Percentiles rank a stretch among this genome's conserved stretches.
These are phyloP conservation scores for Drosophila longiperda DNA, from an alignment of 2,888 invertebrate genomes.

Conservation along the genomic window DNA sequence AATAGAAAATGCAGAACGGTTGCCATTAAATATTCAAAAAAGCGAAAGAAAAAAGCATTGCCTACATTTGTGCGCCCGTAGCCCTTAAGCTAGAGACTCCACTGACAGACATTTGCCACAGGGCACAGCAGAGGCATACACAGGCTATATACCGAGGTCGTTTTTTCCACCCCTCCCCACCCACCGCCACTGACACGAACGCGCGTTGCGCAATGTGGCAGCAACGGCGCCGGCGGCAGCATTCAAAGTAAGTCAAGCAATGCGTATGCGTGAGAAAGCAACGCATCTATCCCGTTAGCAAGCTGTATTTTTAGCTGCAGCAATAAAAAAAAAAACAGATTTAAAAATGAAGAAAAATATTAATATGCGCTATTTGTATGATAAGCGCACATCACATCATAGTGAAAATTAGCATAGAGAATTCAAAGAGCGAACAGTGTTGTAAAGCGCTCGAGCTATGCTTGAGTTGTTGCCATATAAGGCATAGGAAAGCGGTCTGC, in stretches of 20 bases:
- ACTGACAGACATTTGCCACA: constrained; percentile 29
- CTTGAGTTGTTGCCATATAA: constrained; percentile 7
- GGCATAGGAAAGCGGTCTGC: constrained; percentile 9
- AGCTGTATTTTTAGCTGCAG: constrained; percentile 22
- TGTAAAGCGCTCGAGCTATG: background rate
- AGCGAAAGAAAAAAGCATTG: constrained; percentile 40
- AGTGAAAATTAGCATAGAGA: constrained; percentile 20
- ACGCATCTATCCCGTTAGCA: constrained; percentile 27
- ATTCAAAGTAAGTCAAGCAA: constrained; percentile 70
- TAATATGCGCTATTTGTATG: constrained; percentile 7
- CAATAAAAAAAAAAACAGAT: constrained; percentile 10
- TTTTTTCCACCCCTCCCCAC: constrained; percentile 10
- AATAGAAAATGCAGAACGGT: background rate
- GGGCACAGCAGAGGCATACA: constrained; percentile 17
- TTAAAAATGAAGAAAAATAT: constrained; percentile 1
- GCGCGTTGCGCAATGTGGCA: constrained; percentile 77
- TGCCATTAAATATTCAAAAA: background rate
- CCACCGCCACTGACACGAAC: constrained; percentile 23
- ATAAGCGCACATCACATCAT: constrained; percentile 31
- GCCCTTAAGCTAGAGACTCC: constrained; percentile 33
- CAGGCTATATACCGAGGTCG: constrained; percentile 39
- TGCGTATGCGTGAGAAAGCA: constrained; percentile 55
- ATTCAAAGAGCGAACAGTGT: background rate
- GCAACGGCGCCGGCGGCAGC: constrained; percentile 60
- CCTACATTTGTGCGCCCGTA: constrained; percentile 70